phyloP scores from a whole-genome alignment of 2,888 invertebrate genomes.

The Drosophila mercatorum region DNA sequence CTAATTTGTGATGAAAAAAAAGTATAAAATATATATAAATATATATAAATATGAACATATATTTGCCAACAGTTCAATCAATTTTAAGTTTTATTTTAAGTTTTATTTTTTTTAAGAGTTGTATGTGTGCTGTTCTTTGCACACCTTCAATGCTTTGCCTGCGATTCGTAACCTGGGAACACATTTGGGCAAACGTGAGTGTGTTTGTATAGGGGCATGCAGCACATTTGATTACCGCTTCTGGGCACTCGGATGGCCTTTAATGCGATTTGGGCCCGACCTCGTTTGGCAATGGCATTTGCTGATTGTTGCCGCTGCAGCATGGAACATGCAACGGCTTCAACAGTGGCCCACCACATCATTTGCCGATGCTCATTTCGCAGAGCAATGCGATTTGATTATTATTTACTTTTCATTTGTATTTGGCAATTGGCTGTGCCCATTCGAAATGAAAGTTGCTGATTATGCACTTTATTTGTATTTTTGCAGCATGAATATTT shows the following conservation, averaged over 20 bases:
- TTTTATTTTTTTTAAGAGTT: no score
- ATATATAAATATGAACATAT: no score
- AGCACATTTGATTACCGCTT: constrained; percentile 53
- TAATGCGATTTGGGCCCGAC: constrained; percentile 61
- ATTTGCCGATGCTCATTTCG: constrained; percentile 50
- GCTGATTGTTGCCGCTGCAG: constrained; percentile 64
- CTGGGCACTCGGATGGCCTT: constrained; percentile 42
- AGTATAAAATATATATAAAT: no score
- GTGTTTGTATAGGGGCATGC: constrained; percentile 6
- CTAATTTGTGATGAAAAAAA: no score
- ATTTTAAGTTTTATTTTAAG: no score
- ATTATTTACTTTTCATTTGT: constrained; percentile 68
- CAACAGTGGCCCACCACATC: constrained; percentile 63
- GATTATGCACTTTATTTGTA: constrained; percentile 45
- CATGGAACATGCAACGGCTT: constrained; percentile 9
- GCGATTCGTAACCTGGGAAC: constrained; percentile 20
- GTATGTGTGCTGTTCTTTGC: not conserved
- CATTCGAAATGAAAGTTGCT: constrained; percentile 27
- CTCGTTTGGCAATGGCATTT: constrained; percentile 49
- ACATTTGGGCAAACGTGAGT: not conserved
- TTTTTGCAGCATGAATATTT: constrained; percentile 13
- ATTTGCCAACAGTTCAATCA: no score
- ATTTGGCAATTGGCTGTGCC: constrained; percentile 55
- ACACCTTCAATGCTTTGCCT: not conserved
- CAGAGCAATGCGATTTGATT: constrained; percentile 49